A percentile compares a stretch with the other conserved stretches of the same genome.
phyloP scores from a whole-genome alignment of 2,113 vertebrate species.

The Atractosteus spatula region DNA sequence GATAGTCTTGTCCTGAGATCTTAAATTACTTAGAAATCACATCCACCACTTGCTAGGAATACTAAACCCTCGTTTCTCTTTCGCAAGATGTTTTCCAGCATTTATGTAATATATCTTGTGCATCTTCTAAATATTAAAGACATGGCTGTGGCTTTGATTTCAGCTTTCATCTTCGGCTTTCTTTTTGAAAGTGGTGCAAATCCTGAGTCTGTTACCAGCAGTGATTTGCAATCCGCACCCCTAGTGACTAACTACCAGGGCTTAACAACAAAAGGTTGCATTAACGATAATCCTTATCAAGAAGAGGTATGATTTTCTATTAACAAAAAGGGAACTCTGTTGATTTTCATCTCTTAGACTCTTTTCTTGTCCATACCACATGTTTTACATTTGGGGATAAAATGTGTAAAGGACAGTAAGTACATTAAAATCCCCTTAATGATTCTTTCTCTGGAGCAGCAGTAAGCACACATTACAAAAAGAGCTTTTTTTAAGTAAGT shows the following conservation, averaged over 20 bases:
- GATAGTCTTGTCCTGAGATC: no score
- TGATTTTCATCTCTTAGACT: slow-evolving; percentile 15
- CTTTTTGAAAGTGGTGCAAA: neutral
- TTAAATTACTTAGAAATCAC: no score
- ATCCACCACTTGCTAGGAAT: no score
- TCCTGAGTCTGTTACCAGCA: neutral
- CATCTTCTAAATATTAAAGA: no score
- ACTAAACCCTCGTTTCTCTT: no score
- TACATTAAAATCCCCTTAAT: neutral
- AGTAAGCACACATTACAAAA: no score
- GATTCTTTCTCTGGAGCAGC: no score
- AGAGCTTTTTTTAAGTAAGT: no score
- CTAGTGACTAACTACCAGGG: neutral
- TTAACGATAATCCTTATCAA: slow-evolving; percentile 18
- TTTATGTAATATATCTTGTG: no score
- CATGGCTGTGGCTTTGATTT: no score
- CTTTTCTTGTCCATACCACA: neutral
- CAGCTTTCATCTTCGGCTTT: neutral
- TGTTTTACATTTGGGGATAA: slow-evolving; percentile 3
- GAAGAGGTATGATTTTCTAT: slow-evolving; percentile 7
- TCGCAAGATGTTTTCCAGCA: no score
- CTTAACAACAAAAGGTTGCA: neutral
- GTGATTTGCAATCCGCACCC: slow-evolving; percentile 5
- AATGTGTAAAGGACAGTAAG: neutral
- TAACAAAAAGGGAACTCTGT: slow-evolving; percentile 15